Conservation (phyloP, 2,888 invertebrate genomes). For the Subacronicta megacephala region DNA sequence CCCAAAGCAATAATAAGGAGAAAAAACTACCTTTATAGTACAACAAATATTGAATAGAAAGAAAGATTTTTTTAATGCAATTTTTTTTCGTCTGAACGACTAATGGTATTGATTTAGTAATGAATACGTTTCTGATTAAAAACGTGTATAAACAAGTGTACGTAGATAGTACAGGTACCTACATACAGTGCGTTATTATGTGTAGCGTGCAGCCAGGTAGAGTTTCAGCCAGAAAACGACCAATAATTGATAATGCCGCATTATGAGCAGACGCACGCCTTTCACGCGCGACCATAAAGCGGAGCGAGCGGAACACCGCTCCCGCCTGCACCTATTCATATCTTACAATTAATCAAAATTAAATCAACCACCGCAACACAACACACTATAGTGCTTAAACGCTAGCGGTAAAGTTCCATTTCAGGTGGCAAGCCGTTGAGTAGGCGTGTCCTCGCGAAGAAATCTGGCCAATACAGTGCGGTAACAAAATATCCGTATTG, state of each 20-base stretch:
- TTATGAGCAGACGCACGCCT: slow-evolving; percentile 61
- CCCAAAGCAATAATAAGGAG: too few relatives aligned
- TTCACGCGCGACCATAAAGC: slow-evolving; percentile 37
- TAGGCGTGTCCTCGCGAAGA: slow-evolving; percentile 86
- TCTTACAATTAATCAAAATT: slow-evolving; percentile 89
- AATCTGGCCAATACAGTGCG: slow-evolving; percentile 91
- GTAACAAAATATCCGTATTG: slow-evolving; percentile 90
- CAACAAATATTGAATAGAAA: too few relatives aligned
- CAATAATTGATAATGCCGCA: slow-evolving; percentile 73
- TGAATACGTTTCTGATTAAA: slow-evolving; percentile 11
- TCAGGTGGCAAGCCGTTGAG: slow-evolving; percentile 62
- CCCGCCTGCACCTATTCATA: slow-evolving; percentile 76
- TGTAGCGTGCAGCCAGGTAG: slow-evolving; percentile 39
- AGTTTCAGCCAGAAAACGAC: slow-evolving; percentile 48
- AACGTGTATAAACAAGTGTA: slow-evolving; percentile 6
- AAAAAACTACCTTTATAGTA: too few relatives aligned
- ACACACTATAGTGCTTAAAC: slow-evolving; percentile 66
- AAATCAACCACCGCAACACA: slow-evolving; percentile 75
- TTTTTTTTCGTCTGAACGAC: slow-evolving; percentile 1
- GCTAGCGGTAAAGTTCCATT: slow-evolving; percentile 62
- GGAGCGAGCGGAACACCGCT: slow-evolving; percentile 20
- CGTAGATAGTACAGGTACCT: too few relatives aligned
- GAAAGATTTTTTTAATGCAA: too few relatives aligned
- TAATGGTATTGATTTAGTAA: slow-evolving; percentile 10
- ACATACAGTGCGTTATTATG: slow-evolving; percentile 22